Conservation (phyloP, 2,113 vertebrate genomes). For the Cisticola juncidis region DNA sequence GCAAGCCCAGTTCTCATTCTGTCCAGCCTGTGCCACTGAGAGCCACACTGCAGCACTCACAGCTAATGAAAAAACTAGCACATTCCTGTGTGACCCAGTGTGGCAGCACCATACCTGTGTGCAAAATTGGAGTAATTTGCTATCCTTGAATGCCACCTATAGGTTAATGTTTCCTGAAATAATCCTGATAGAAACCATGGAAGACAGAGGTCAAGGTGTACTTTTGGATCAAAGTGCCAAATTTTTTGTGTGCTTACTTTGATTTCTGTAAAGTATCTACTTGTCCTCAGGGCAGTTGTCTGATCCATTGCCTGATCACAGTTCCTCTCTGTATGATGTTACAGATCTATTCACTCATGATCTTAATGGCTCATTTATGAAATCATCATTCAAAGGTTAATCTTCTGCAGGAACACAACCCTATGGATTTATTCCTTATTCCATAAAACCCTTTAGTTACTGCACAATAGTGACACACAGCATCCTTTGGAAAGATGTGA, state of each 20-base stretch:
- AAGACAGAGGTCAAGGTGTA: background rate
- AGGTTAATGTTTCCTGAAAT: constrained; percentile 32
- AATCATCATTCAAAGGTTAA: background rate
- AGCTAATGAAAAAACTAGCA: background rate
- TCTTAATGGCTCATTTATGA: background rate
- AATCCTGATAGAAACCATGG: background rate
- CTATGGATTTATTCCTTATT: background rate
- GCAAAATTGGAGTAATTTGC: constrained; percentile 5
- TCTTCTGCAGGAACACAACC: background rate
- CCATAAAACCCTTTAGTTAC: background rate
- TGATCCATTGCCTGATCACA: background rate
- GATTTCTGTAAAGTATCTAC: background rate
- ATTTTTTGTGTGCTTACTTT: background rate
- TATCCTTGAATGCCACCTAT: constrained; percentile 67
- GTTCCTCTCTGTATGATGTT: background rate
- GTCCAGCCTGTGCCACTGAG: background rate
- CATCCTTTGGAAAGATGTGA: background rate
- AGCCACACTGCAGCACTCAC: background rate
- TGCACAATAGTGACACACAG: background rate
- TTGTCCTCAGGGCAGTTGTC: background rate
- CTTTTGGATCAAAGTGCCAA: background rate
- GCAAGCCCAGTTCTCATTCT: background rate
- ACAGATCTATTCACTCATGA: background rate
- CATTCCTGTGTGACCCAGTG: background rate
- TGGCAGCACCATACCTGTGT: background rate